Percentiles rank a stretch among this genome's conserved stretches.
Evolutionary conservation across 2,797 vertebrate species (phyloP).

Genomic region (Helostoma temminkii): DNA sequence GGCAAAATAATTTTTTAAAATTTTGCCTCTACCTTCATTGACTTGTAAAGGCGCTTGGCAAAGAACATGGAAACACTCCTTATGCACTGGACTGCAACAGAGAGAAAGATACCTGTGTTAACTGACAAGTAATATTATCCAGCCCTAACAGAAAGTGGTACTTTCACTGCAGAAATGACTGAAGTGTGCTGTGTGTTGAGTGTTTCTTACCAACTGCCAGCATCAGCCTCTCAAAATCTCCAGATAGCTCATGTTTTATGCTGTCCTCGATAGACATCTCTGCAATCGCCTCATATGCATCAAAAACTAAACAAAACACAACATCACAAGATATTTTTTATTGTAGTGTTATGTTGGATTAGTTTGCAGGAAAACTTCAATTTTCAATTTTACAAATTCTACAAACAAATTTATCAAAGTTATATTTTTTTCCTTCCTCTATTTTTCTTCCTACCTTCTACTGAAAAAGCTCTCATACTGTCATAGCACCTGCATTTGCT

Average conservation of each 20-base stretch:
- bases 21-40: conserved; percentile 93
- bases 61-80: conserved; percentile 93
- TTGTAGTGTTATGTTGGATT: not conserved
- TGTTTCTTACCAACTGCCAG: conserved; percentile 90
- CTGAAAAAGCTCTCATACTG: too few species aligned
- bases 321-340: not conserved
- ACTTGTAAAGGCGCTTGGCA: conserved; percentile 93
- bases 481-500: too few species aligned
- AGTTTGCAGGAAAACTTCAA: not conserved
- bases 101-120: conserved; percentile 11
- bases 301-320: conserved; percentile 87
- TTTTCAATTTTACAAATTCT: too few species aligned
- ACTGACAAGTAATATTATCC: not conserved
- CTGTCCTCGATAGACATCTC: conserved; percentile 93
- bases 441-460: too few species aligned
- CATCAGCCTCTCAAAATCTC: conserved; percentile 97
- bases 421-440: too few species aligned
- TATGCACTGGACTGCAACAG: conserved; percentile 89
- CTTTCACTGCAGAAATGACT: not conserved
- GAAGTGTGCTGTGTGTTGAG: too few species aligned
- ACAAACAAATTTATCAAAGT: too few species aligned
- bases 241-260: conserved; percentile 93
- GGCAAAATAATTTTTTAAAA: not conserved
- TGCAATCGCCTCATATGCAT: conserved; percentile 91
- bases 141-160: not conserved